A percentile compares a stretch with the other conserved stretches of the same genome.
Evolutionary conservation across 2,888 invertebrate genomes (phyloP).

Genomic region (Cerastis rubricosa): DNA sequence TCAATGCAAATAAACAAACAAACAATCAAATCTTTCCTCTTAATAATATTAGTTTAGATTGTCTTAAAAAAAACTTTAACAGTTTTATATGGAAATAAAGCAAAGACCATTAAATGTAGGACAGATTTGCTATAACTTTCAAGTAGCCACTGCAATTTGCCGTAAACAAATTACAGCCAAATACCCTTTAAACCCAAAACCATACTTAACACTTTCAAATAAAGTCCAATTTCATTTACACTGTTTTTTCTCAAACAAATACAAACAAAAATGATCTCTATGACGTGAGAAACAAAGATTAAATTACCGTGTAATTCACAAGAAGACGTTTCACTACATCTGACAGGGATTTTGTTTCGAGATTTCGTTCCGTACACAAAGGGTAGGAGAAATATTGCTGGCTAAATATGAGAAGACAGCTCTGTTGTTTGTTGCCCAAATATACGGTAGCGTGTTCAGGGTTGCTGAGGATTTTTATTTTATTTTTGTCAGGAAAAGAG

Average conservation of each 20-base stretch:
- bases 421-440: slow-evolving; percentile 75
- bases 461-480: slow-evolving; percentile 44
- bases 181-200: slow-evolving; percentile 9
- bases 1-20: no score
- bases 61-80: neutral
- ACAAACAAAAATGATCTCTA: slow-evolving; percentile 46
- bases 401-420: slow-evolving; percentile 77
- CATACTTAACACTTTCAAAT: neutral
- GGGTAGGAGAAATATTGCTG: slow-evolving; percentile 78
- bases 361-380: slow-evolving; percentile 75
- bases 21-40: no score
- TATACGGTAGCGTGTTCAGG: slow-evolving; percentile 68
- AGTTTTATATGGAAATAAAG: slow-evolving; percentile 35
- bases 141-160: slow-evolving; percentile 66
- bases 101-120: slow-evolving; percentile 55
- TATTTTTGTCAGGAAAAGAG: slow-evolving; percentile 16
- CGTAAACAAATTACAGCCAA: slow-evolving; percentile 52
- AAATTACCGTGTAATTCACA: slow-evolving; percentile 53
- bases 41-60: no score
- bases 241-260: neutral
- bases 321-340: slow-evolving; percentile 67
- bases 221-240: slow-evolving; percentile 36
- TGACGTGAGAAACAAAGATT: slow-evolving; percentile 36
- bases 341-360: slow-evolving; percentile 74
- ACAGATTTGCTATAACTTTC: slow-evolving; percentile 60